Conservation (phyloP, 1,140 invertebrate genomes). For the Drosophila sulfurigaster region DNA sequence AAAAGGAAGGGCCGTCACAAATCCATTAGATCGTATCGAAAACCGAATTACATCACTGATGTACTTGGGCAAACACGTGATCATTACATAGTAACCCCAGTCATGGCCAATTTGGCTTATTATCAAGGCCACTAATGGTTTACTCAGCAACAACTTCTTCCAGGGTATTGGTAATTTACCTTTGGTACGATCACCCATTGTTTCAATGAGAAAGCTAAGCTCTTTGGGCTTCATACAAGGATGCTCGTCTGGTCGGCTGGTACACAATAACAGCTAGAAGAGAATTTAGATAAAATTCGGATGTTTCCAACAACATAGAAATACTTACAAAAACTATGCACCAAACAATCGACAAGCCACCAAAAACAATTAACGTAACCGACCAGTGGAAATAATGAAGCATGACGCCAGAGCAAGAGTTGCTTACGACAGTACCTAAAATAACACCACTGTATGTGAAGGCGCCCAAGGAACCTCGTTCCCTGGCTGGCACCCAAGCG, state of each 20-base stretch:
- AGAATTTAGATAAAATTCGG: neutral
- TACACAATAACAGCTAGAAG: constrained; percentile 82
- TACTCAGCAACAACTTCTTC: constrained; percentile 87
- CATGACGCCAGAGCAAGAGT: constrained; percentile 89
- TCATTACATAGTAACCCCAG: constrained; percentile 95
- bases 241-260: constrained; percentile 88
- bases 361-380: constrained; percentile 92
- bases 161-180: constrained; percentile 85
- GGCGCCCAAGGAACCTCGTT: constrained; percentile 89
- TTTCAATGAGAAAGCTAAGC: constrained; percentile 87
- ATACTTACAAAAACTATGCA: constrained; percentile 88
- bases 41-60: constrained; percentile 58
- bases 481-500: constrained; percentile 88
- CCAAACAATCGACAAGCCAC: constrained; percentile 89
- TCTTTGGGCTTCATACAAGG: constrained; percentile 90
- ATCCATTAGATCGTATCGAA: constrained; percentile 50
- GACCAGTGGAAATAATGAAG: constrained; percentile 89
- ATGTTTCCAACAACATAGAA: neutral
- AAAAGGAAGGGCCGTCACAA: constrained; percentile 62
- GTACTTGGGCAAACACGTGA: constrained; percentile 91
- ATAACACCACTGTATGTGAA: constrained; percentile 89
- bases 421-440: constrained; percentile 90
- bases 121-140: constrained; percentile 87
- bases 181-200: constrained; percentile 33
- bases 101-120: constrained; percentile 90